Conservation (phyloP, 2,888 invertebrate genomes). For the Penaeus monodon region DNA sequence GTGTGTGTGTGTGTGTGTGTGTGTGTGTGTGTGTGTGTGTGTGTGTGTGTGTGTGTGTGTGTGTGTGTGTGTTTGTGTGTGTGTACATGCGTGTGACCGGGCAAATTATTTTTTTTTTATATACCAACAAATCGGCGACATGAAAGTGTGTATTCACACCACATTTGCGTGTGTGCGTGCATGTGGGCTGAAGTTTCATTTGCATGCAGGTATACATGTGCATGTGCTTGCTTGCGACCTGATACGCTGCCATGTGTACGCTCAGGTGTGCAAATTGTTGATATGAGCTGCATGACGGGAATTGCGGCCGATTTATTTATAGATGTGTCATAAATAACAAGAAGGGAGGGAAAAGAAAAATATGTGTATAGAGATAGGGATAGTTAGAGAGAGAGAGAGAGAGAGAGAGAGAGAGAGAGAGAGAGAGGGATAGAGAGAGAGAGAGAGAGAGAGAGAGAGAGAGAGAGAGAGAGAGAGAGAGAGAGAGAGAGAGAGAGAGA, state of each 20-base stretch:
- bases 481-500: slow-evolving; percentile 35
- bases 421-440: background rate
- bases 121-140: no score
- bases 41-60: background rate
- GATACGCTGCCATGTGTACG: no score
- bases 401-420: slow-evolving; percentile 3
- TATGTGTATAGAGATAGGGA: background rate
- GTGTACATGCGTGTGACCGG: no score
- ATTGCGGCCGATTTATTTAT: no score
- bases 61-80: background rate
- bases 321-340: no score
- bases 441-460: background rate
- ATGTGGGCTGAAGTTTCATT: background rate
- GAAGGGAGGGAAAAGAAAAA: no score
- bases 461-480: background rate
- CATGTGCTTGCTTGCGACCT: background rate
- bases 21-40: background rate
- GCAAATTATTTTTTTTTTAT: no score
- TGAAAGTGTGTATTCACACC: no score
- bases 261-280: no score
- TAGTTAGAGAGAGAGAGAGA: background rate
- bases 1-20: background rate
- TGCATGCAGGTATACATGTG: slow-evolving; percentile 4
- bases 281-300: no score
- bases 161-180: background rate